Evolutionary conservation across 2,797 vertebrate species (phyloP).

Genomic region (Echeneis naucrates): DNA sequence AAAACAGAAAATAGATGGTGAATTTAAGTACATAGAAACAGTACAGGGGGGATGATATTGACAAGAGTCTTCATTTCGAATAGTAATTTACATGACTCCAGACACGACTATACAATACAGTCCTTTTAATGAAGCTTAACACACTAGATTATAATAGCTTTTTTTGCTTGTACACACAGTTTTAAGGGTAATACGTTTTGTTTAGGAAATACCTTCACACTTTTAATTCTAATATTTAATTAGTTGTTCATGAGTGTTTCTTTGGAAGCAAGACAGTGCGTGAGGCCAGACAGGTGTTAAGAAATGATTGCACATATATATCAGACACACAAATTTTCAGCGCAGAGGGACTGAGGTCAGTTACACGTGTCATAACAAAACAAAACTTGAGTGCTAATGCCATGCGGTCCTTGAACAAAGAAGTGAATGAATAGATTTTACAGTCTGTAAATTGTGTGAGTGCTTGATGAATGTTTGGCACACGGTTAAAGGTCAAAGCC

Average conservation of each 20-base stretch:
- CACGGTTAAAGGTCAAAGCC: conserved; percentile 39
- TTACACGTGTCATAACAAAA: background rate
- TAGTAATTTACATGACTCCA: conserved; percentile 39
- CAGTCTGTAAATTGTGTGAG: background rate
- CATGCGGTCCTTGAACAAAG: background rate
- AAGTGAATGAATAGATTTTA: conserved; percentile 7
- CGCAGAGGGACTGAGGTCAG: background rate
- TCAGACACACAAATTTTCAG: background rate
- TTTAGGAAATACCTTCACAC: background rate
- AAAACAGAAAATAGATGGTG: too few species aligned
- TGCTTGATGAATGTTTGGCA: conserved; percentile 41
- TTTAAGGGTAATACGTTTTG: conserved; percentile 1
- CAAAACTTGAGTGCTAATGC: background rate
- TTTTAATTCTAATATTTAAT: background rate
- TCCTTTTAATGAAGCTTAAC: conserved; percentile 30
- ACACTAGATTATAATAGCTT: conserved; percentile 42
- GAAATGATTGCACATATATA: background rate
- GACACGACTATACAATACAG: conserved; percentile 11
- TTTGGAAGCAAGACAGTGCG: background rate
- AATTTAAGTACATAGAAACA: conserved; percentile 48
- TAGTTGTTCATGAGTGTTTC: background rate
- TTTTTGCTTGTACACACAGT: too few species aligned
- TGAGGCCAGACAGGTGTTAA: background rate
- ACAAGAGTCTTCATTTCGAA: conserved; percentile 35
- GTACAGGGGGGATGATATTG: conserved; percentile 24